Conservation (phyloP, 2,888 invertebrate genomes). For the Hermaeophaga mercurialis region DNA sequence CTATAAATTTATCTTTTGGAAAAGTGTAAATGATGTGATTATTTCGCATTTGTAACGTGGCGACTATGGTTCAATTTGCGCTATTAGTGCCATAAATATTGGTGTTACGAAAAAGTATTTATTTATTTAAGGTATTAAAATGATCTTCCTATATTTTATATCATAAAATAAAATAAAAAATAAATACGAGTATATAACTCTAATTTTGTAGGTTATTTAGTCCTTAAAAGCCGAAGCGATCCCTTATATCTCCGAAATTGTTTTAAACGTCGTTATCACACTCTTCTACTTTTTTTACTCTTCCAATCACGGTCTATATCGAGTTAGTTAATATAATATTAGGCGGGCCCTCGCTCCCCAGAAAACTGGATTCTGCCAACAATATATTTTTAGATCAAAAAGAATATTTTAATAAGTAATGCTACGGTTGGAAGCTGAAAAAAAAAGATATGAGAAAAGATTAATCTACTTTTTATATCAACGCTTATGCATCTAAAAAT, state of each 20-base stretch:
- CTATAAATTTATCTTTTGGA: too few relatives aligned
- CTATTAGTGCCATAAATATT: too few relatives aligned
- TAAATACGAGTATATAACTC: neutral
- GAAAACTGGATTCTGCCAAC: constrained; percentile 11
- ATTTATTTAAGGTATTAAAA: too few relatives aligned
- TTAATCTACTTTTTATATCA: constrained; percentile 8
- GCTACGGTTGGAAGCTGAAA: constrained; percentile 1
- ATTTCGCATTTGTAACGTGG: too few relatives aligned
- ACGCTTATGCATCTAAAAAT: constrained; percentile 3
- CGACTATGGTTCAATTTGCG: too few relatives aligned
- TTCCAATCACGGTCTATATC: constrained; percentile 13
- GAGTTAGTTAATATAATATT: constrained; percentile 9
- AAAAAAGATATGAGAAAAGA: constrained; percentile 5
- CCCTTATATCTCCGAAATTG: constrained; percentile 7
- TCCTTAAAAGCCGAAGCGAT: constrained; percentile 1
- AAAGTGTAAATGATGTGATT: too few relatives aligned
- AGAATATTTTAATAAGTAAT: constrained; percentile 22
- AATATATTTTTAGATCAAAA: constrained; percentile 18
- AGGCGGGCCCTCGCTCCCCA: constrained; percentile 3
- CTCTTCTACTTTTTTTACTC: constrained; percentile 12
- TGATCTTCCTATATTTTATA: too few relatives aligned
- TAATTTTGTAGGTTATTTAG: neutral
- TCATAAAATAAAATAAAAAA: too few relatives aligned
- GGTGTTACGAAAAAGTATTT: too few relatives aligned
- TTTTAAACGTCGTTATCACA: constrained; percentile 19